Percentiles rank a stretch among this genome's conserved stretches.
These are phyloP conservation scores for Neopipo cinnamomea DNA, from an alignment of 2,113 vertebrate species.

Conservation along the genomic window DNA sequence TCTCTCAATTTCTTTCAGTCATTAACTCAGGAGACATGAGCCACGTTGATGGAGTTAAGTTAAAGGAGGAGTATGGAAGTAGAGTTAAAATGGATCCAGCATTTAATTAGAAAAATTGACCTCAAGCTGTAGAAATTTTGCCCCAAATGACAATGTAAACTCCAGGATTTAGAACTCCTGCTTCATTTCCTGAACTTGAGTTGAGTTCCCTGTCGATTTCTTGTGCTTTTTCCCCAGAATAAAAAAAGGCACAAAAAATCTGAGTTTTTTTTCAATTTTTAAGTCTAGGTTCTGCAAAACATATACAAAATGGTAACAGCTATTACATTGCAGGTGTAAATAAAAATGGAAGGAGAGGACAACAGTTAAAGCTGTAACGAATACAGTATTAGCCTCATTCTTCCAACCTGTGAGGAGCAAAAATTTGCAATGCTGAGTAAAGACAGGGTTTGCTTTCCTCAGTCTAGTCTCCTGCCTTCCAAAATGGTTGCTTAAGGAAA, in stretches of 20 bases:
- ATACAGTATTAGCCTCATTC: neutral
- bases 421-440: neutral
- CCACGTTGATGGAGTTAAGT: neutral
- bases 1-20: neutral
- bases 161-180: neutral
- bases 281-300: neutral
- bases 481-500: neutral
- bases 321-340: neutral
- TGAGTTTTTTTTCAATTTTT: neutral
- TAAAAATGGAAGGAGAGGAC: neutral
- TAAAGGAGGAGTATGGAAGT: neutral
- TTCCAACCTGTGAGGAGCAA: neutral
- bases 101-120: neutral
- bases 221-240: neutral
- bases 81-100: neutral
- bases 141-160: neutral
- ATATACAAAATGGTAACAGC: neutral
- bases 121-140: neutral
- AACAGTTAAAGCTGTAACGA: neutral
- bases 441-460: neutral
- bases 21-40: neutral
- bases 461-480: neutral
- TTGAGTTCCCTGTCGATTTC: neutral
- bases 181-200: neutral
- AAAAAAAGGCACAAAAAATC: neutral